Base-by-base conservation (phyloP, 2,888 invertebrate genomes). In the Perdita meconis region DNA sequence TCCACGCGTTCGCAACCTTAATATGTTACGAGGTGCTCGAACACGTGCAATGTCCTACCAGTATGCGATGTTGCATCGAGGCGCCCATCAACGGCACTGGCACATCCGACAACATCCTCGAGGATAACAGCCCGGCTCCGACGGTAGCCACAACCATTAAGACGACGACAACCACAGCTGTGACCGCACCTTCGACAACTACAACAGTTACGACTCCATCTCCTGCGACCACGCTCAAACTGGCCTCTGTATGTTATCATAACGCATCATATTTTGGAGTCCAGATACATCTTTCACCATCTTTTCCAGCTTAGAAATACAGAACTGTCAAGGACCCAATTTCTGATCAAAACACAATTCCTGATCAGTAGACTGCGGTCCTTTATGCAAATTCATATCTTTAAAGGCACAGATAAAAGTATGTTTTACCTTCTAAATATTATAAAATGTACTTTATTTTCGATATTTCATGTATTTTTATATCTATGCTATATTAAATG, bases 11-110 rank as follows among this genome's bases (percentile, higher is more conserved):
- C 72, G 97, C 98, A 1, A 96, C 97, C 0, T 93, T 97, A 76
- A 96, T 97, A 88, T 98, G 98, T 91, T 96, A 96, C 91, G 96
- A 97, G 85, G 97, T 98, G 19, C 93, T 96, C 61, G 97, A 97
- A 73, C 95, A 97, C 89, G 95, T 97, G 22, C 95, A 95, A 74
- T 97, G 97, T 88, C 97, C 97, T 26, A 95, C 95, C 1, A 95
- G 95, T 83, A 97, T 97, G 97, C 95, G 96, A 90, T 97, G 97
- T 92, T 97, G 97, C 89, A 95, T 96, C 22, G 96, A 97, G 88
- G 95, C 95, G 71, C 95, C 96, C n/a, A 93, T 94, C 92, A 94
- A 95, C 89, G 83, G 91, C 26, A 93, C 93, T 22, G 77, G 83
- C 24, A 77, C 77, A n/a, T 65, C 82, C 13, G 85, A 82, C 38